Evolutionary conservation across 2,113 vertebrate species (phyloP).

Genomic region (Nannobrachium achirus): DNA sequence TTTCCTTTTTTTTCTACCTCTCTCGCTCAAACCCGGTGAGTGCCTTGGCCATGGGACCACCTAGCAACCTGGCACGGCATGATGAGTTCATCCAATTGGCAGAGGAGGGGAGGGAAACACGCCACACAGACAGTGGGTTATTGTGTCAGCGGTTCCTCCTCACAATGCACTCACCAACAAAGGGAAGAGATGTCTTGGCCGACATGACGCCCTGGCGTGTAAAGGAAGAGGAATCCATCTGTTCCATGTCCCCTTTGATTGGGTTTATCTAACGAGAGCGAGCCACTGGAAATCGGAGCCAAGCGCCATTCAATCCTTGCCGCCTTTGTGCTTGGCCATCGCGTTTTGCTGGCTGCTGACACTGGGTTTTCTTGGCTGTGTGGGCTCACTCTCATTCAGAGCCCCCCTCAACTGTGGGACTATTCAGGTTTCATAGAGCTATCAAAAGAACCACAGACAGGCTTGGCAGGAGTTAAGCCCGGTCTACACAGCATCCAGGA

Average conservation of each 20-base stretch:
- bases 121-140: constrained; percentile 20
- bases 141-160: constrained; percentile 34
- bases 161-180: constrained; percentile 25
- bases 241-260: constrained; percentile 38
- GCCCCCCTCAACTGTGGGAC: constrained; percentile 54
- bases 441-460: constrained; percentile 66
- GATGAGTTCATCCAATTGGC: constrained; percentile 23
- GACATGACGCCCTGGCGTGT: constrained; percentile 20
- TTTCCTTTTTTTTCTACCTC: constrained; percentile 20
- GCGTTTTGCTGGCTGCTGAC: constrained; percentile 53
- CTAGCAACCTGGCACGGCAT: constrained; percentile 24
- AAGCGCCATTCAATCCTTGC: constrained; percentile 44
- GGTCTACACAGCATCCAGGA: constrained; percentile 35
- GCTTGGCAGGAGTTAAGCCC: constrained; percentile 36
- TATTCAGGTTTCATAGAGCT: constrained; percentile 69
- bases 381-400: constrained; percentile 52
- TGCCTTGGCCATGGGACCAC: constrained; percentile 2
- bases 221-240: constrained; percentile 49
- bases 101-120: constrained; percentile 2
- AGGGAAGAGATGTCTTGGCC: constrained; percentile 33
- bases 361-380: constrained; percentile 56
- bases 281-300: constrained; percentile 38
- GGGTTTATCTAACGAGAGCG: constrained; percentile 58
- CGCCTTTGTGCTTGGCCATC: constrained; percentile 40
- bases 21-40: constrained; percentile 18